Evolutionary conservation across 1,140 invertebrate species (phyloP).

Genomic region (Triops cancriformis): DNA sequence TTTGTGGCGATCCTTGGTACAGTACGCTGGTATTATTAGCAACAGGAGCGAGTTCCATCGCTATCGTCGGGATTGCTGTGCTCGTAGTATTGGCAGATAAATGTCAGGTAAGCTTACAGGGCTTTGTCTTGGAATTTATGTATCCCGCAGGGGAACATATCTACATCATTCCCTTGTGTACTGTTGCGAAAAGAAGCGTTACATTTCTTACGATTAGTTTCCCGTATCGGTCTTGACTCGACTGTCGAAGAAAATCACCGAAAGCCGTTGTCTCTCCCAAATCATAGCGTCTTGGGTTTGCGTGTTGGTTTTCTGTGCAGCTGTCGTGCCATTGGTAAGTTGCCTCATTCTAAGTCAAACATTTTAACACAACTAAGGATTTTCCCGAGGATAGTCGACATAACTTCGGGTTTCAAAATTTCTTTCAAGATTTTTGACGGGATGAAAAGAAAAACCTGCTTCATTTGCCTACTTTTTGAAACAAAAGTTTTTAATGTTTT

Average conservation of each 20-base stretch:
- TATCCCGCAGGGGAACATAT: constrained; percentile 24
- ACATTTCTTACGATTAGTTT: background rate
- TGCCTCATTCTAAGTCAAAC: background rate
- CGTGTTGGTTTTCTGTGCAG: constrained; percentile 24
- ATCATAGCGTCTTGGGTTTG: constrained; percentile 29
- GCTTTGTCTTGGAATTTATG: constrained; percentile 19
- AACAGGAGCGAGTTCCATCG: constrained; percentile 1
- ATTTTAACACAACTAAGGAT: background rate
- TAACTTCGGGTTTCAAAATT: background rate
- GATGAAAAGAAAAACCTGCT: too few relatives aligned
- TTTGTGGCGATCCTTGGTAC: background rate
- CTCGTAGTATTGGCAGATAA: constrained; percentile 33
- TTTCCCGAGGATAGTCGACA: background rate
- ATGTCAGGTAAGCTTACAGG: constrained; percentile 29
- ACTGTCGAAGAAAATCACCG: constrained; percentile 15
- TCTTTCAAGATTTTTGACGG: too few relatives aligned
- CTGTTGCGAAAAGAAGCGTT: background rate
- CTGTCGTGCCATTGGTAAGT: constrained; percentile 29
- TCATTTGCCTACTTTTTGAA: too few relatives aligned
- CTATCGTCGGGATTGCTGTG: constrained; percentile 28
- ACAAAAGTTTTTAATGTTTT: too few relatives aligned
- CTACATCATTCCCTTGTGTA: background rate
- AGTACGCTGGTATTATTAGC: constrained; percentile 20
- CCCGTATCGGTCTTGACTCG: background rate
- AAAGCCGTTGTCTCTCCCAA: constrained; percentile 28